These are phyloP conservation scores for Junco hyemalis DNA, from an alignment of 2,113 vertebrate genomes.

Conservation along the genomic window DNA sequence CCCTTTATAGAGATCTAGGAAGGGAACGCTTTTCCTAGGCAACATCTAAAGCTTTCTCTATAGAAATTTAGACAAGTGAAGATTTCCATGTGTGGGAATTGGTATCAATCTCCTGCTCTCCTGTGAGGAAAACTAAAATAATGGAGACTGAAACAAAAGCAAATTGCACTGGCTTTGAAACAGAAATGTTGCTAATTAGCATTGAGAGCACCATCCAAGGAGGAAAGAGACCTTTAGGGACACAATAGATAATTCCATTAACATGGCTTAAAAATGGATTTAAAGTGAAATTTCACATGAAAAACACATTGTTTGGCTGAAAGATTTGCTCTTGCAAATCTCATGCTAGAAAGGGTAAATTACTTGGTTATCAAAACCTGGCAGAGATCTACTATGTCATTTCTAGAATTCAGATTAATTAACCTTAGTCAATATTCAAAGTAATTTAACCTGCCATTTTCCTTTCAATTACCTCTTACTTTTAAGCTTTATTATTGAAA, in stretches of 20 bases:
- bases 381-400: neutral
- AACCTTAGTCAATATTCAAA: neutral
- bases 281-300: neutral
- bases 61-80: neutral
- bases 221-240: neutral
- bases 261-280: neutral
- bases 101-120: accelerated
- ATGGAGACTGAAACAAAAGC: neutral
- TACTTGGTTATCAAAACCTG: neutral
- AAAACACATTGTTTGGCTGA: neutral
- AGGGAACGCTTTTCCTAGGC: neutral
- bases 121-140: neutral
- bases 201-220: neutral
- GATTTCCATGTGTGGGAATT: neutral
- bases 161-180: neutral
- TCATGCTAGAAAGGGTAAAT: neutral
- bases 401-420: neutral
- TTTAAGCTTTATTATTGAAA: neutral
- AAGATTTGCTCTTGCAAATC: neutral
- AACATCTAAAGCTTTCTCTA: neutral
- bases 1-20: neutral
- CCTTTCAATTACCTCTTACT: neutral
- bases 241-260: neutral
- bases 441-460: neutral
- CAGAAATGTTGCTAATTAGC: neutral